Base-by-base conservation (phyloP, 1,140 invertebrate genomes). In the Spodoptera litura region DNA sequence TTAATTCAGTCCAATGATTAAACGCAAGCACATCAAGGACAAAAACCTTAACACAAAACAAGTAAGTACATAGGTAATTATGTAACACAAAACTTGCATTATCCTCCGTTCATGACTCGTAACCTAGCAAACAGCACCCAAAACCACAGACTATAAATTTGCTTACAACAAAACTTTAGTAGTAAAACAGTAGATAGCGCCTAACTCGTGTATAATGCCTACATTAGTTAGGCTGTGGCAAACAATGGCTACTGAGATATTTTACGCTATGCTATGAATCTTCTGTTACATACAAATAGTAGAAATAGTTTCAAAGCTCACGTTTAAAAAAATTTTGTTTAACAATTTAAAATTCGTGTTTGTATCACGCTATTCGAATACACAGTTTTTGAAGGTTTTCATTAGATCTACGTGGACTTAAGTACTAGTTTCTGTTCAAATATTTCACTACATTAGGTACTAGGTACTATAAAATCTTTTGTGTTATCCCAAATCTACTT, bases 161-260 rank as follows among this genome's bases (percentile, higher is more conserved):
- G 9, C 61, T 64, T 49, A 44, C 13, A 11, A 4, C 38, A 49
- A 35, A 64, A 64, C 61, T 64, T 64, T n/a, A 64, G 12, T 15
- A 44, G 10, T 64, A 64, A 64, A 64, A 8, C 38, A 49, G 38
- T 38, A 49, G 38, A 64, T 64, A 49, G 35, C 20, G n/a, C 61
- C 61, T 49, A 49, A 49, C 61, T 25, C 61, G n/a, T 64, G 20
- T 56, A 15, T 64, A 20, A 62, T n/a, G n/a, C n/a, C 61, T 49
- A 64, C 35, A 49, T 44, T 64, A 64, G 61, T 62, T 35, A 62
- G n/a, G 35, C 61, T 64, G 61, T 15, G 61, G n/a, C 13, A 49
- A 64, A 64, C 61, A 64, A 64, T 49, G 35, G 35, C 13, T 9
- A 64, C 61, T 8, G 2, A 64, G n/a, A 64, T 64, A 49, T 49